Base-by-base conservation (phyloP, 1,140 invertebrate genomes). In the Diabrotica undecimpunctata region DNA sequence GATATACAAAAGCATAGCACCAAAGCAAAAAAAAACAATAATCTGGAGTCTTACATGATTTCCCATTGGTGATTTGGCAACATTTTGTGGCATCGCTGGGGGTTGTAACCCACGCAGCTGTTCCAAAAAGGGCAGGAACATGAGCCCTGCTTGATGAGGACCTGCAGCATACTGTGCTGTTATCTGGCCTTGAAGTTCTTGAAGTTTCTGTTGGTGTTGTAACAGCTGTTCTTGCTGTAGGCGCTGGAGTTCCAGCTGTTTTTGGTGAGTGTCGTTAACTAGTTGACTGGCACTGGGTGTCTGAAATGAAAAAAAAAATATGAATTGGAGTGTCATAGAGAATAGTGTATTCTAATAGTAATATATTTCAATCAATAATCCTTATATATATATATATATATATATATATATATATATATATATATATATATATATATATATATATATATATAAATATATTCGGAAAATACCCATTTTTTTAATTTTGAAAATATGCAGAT, bases 81-180 rank as follows among this genome's bases (percentile, higher is more conserved):
- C 69, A 64, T 66, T 68, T 46, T 70, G 69, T 11, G 73, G 69
- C 50, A 72, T 62, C 41, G 54, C 66, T 9, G 71, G 39, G 13
- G 64, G 70, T 35, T 74, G 79, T 60, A 78, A 61, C 38, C 75
- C 78, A 61, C 81, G 74, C 10, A 83, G 70, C 62, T 84, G 83
- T 68, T 85, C 85, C 64, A 85, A 71, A 62, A 85, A 80, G 10
- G 84, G 84, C 50, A 85, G 74, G 65, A 84, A 83, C 79, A 85
- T 82, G 56, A 85, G 76, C 54, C 79, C 78, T 65, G 79, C 78
- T 56, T 54, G 80, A 12, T 70, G 68, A n/a, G 70, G 69, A 7
- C 75, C 71, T 6, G 66, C 72, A 7, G 74, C 68, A 70, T 79
- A 79, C 54, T 79, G 77, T 9, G 78, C 75, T 35, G 71, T 71